These are phyloP conservation scores for Aphodius sticticus DNA, from an alignment of 2,888 invertebrate species.

Conservation along the genomic window DNA sequence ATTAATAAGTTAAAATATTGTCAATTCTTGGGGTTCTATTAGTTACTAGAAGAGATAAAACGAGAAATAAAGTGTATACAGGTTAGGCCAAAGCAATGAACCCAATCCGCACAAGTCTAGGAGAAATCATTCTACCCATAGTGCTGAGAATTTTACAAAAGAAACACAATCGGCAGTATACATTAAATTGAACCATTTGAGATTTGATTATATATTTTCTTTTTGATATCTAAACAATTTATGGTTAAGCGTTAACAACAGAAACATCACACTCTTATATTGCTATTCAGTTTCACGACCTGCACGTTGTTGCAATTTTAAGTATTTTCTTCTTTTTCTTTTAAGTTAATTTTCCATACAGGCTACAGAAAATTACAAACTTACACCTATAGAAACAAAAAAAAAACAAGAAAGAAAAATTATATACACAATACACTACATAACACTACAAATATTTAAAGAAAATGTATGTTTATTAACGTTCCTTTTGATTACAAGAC, in stretches of 20 bases:
- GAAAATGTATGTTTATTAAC: background rate
- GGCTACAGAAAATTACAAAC: background rate
- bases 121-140: conserved; percentile 16
- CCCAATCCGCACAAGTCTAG: background rate
- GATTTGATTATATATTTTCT: background rate
- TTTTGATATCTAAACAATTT: background rate
- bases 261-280: background rate
- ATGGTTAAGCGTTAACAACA: conserved; percentile 4
- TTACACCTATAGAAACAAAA: background rate
- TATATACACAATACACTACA: background rate
- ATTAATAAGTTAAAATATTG: conserved; percentile 19
- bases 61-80: background rate
- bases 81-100: background rate
- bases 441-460: background rate
- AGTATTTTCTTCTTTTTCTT: background rate
- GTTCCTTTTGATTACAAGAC: background rate
- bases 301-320: background rate
- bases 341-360: conserved; percentile 4
- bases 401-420: background rate
- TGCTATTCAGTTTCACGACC: background rate
- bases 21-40: conserved; percentile 12
- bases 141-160: conserved; percentile 19
- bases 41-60: conserved; percentile 13
- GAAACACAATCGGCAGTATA: background rate
- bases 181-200: background rate